A percentile compares a stretch with the other conserved stretches of the same genome.
These are phyloP conservation scores for Gonioctena quinquepunctata DNA, from an alignment of 1,140 invertebrate genomes.

Conservation along the genomic window DNA sequence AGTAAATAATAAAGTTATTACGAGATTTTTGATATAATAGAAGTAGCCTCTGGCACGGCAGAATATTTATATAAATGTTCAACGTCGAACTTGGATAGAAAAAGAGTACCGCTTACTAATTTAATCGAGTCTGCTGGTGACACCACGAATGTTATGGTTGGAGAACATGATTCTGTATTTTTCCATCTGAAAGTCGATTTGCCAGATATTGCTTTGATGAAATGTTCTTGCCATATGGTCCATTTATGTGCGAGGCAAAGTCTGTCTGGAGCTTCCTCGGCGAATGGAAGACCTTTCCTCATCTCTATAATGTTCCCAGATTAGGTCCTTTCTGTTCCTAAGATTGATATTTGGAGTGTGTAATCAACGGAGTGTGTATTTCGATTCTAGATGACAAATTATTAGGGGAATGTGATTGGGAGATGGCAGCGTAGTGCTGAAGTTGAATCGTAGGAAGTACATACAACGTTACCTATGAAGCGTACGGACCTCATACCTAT, in stretches of 20 bases:
- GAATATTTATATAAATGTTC: conserved; percentile 24
- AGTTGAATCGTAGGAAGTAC: too few relatives aligned
- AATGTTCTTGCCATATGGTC: conserved; percentile 26
- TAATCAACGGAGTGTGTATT: too few relatives aligned
- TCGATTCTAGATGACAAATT: too few relatives aligned
- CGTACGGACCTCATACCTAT: too few relatives aligned
- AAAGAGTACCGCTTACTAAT: conserved; percentile 33
- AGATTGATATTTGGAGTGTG: too few relatives aligned
- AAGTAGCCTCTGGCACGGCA: conserved; percentile 27
- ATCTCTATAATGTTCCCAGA: too few relatives aligned
- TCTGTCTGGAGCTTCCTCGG: conserved; percentile 18
- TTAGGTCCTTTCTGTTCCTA: too few relatives aligned
- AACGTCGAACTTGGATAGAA: conserved; percentile 19
- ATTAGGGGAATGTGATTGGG: too few relatives aligned
- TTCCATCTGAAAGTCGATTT: conserved; percentile 9
- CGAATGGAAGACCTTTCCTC: conserved; percentile 22
- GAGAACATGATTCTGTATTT: conserved; percentile 38
- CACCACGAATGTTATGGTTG: conserved; percentile 20
- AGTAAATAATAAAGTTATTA: conserved; percentile 4
- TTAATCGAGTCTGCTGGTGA: conserved; percentile 34
- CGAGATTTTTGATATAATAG: conserved; percentile 14
- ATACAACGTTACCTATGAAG: too few relatives aligned
- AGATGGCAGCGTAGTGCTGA: too few relatives aligned
- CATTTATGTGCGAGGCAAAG: conserved; percentile 20
- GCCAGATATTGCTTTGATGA: conserved; percentile 15